Conservation (phyloP, 2,113 vertebrate species). For the Phylloscopus trochiloides region DNA sequence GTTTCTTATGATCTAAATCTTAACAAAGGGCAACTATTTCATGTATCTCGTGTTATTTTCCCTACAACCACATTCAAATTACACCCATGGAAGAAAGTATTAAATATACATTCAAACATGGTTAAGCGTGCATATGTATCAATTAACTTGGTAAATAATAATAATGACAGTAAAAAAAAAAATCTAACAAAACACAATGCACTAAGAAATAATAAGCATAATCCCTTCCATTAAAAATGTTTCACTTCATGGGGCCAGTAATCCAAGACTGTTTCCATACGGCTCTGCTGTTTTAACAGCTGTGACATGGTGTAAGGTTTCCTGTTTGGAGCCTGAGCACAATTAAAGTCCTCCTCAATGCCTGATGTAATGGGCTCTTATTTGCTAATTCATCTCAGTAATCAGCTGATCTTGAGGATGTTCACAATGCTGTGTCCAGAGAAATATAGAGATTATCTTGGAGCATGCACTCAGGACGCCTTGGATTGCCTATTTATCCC, state of each 20-base stretch:
- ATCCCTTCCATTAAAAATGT: constrained; percentile 53
- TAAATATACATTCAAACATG: background rate
- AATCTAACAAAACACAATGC: background rate
- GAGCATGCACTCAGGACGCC: background rate
- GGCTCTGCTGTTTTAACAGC: constrained; percentile 51
- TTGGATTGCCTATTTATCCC: constrained; percentile 32
- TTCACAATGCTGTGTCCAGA: background rate
- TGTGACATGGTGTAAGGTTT: constrained; percentile 54
- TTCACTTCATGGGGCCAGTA: constrained; percentile 43
- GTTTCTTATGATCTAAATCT: background rate
- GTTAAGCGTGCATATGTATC: background rate
- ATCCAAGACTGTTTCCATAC: constrained; percentile 49
- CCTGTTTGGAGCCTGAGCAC: constrained; percentile 18
- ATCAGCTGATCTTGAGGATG: constrained; percentile 19
- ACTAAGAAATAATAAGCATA: constrained; percentile 41
- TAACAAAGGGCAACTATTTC: background rate
- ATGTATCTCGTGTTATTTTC: background rate
- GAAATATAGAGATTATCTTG: constrained; percentile 11
- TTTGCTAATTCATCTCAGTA: constrained; percentile 28
- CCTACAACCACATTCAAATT: accelerated
- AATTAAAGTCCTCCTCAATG: constrained; percentile 43
- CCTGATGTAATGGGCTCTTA: constrained; percentile 44
- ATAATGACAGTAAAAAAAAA: background rate
- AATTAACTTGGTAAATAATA: background rate
- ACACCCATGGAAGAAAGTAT: background rate